These are phyloP conservation scores for Caenorhabditis panamensis DNA, from an alignment of 2,888 invertebrate species.

Conservation along the genomic window DNA sequence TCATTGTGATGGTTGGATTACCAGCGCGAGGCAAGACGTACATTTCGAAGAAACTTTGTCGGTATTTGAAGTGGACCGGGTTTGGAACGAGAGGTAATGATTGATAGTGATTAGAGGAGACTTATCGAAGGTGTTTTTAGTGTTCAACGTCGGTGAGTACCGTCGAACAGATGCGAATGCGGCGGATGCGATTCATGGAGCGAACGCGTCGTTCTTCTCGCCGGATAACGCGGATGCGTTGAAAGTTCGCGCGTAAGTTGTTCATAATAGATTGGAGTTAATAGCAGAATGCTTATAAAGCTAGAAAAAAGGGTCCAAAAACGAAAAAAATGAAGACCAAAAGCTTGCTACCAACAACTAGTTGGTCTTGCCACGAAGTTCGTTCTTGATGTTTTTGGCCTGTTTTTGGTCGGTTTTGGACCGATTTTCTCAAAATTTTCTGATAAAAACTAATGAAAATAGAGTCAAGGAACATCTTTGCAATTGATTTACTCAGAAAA, in stretches of 20 bases:
- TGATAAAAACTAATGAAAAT: too few relatives aligned
- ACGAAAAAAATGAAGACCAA: too few relatives aligned
- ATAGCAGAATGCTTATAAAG: neutral
- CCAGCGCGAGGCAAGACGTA: slow-evolving; percentile 99
- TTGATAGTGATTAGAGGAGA: neutral
- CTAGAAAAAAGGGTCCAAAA: neutral
- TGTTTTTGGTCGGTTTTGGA: too few relatives aligned
- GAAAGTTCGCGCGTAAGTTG: slow-evolving; percentile 69
- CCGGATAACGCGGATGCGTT: slow-evolving; percentile 72
- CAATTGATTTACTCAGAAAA: too few relatives aligned
- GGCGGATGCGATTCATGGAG: slow-evolving; percentile 72
- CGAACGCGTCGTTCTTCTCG: slow-evolving; percentile 73
- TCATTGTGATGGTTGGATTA: slow-evolving; percentile 98
- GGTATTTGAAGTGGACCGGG: slow-evolving; percentile 99
- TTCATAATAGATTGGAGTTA: neutral
- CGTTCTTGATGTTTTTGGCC: too few relatives aligned
- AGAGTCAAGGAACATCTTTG: too few relatives aligned
- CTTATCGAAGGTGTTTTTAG: slow-evolving; percentile 41
- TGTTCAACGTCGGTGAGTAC: slow-evolving; percentile 76
- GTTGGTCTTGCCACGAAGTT: too few relatives aligned
- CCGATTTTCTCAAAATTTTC: too few relatives aligned
- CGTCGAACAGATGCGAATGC: slow-evolving; percentile 70
- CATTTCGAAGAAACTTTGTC: slow-evolving; percentile 96
- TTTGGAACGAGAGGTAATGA: slow-evolving; percentile 88
- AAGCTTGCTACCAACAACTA: too few relatives aligned